phyloP scores from a whole-genome alignment of 1,140 invertebrate genomes.

The Megalopta genalis region DNA sequence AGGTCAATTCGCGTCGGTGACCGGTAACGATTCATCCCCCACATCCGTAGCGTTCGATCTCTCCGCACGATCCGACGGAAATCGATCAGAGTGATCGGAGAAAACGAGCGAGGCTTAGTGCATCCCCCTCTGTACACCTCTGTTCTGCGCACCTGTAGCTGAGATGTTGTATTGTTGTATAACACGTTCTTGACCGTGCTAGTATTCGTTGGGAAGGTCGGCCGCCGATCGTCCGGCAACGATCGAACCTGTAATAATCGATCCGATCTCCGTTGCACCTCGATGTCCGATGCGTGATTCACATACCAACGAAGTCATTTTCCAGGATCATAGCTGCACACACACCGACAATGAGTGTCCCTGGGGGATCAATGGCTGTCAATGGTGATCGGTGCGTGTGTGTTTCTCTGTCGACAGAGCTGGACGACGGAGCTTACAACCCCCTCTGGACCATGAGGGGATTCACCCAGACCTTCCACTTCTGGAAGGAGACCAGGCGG shows the following conservation, averaged over 20 bases:
- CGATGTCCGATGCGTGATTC: background rate
- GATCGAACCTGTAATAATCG: too few relatives aligned
- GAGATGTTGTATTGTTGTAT: conserved; percentile 24
- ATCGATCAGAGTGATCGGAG: background rate
- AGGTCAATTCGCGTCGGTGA: background rate
- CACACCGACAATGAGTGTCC: background rate
- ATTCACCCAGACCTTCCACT: conserved; percentile 97
- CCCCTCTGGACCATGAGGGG: conserved; percentile 96
- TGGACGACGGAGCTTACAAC: conserved; percentile 95
- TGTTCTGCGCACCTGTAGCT: conserved; percentile 40
- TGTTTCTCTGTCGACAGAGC: conserved; percentile 81
- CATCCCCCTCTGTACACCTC: conserved; percentile 21
- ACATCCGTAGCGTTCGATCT: conserved; percentile 6
- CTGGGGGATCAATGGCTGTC: too few relatives aligned
- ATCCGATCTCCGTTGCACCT: conserved; percentile 10
- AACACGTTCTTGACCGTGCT: background rate
- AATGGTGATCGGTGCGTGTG: background rate
- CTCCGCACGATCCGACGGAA: background rate
- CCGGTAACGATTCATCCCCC: background rate
- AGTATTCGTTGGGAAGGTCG: background rate
- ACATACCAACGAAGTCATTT: conserved; percentile 29
- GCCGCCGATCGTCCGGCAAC: background rate
- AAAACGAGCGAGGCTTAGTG: conserved; percentile 16
- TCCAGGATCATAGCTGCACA: conserved; percentile 24
- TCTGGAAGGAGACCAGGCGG: conserved; percentile 97